Conservation (phyloP, 1,140 invertebrate genomes). For the Gryon sp. region DNA sequence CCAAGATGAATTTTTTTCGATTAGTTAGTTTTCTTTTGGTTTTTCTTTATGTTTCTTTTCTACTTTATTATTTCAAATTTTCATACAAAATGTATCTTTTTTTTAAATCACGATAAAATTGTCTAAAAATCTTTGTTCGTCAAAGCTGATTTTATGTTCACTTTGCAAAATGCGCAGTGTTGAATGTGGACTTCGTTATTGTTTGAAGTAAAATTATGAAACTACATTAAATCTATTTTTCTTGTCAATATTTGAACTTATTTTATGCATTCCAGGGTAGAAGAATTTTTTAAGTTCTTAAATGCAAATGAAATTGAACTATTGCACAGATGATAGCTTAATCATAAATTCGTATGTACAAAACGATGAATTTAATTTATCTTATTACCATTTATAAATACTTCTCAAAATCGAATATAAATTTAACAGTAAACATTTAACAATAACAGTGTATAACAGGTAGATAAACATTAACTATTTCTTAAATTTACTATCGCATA, state of each 20-base stretch:
- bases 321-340: conserved; percentile 36
- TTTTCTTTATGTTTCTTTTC: no score
- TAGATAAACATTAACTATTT: conserved; percentile 51
- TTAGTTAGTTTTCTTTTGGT: conserved; percentile 24
- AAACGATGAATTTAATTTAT: conserved; percentile 30
- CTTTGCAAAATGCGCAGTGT: conserved; percentile 7
- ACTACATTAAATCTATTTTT: no score
- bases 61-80: no score
- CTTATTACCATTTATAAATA: conserved; percentile 23
- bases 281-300: conserved; percentile 39
- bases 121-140: no score
- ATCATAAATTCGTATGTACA: conserved; percentile 50
- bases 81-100: conserved; percentile 20
- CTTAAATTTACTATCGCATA: conserved; percentile 20
- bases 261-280: no score
- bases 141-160: no score
- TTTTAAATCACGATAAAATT: conserved; percentile 14
- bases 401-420: conserved; percentile 35
- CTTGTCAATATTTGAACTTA: no score
- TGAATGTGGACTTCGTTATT: conserved; percentile 39
- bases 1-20: conserved; percentile 17
- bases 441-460: conserved; percentile 52
- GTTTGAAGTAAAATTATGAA: no score
- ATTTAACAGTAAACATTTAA: conserved; percentile 55
- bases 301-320: no score